Conservation (phyloP, 1,140 invertebrate genomes). For the Plodia interpunctella region DNA sequence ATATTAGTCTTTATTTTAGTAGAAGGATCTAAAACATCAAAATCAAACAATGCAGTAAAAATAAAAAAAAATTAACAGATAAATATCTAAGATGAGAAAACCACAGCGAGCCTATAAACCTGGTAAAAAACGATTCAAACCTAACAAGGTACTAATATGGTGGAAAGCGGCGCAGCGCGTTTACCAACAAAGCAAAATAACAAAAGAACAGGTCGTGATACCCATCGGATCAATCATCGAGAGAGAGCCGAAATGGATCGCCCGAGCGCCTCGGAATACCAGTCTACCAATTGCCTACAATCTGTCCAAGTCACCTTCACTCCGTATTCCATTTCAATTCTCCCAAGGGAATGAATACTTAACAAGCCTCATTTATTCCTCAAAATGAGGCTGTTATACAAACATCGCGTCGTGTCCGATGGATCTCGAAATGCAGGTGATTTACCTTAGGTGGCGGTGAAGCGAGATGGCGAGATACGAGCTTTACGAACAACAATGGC, state of each 20-base stretch:
- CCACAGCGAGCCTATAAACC: slow-evolving; percentile 39
- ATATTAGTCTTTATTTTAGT: background rate
- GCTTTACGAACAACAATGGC: slow-evolving; percentile 30
- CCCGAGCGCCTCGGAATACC: slow-evolving; percentile 57
- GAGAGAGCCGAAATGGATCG: slow-evolving; percentile 66
- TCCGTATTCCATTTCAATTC: slow-evolving; percentile 38
- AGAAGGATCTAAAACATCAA: background rate
- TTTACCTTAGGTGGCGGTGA: slow-evolving; percentile 32
- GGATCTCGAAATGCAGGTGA: slow-evolving; percentile 33
- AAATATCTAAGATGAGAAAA: background rate
- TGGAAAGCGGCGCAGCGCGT: slow-evolving; percentile 47
- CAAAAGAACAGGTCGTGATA: slow-evolving; percentile 58
- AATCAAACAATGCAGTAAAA: too few relatives aligned
- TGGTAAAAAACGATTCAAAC: slow-evolving; percentile 54
- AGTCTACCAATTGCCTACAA: slow-evolving; percentile 53
- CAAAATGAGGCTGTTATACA: slow-evolving; percentile 28
- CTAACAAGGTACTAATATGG: slow-evolving; percentile 62
- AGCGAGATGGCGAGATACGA: slow-evolving; percentile 30
- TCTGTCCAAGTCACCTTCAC: slow-evolving; percentile 49
- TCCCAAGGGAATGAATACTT: slow-evolving; percentile 29
- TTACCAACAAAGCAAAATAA: slow-evolving; percentile 69
- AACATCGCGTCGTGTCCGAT: slow-evolving; percentile 29
- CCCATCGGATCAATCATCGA: slow-evolving; percentile 68
- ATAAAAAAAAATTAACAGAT: too few relatives aligned
- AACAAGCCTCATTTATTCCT: slow-evolving; percentile 37